Conservation (phyloP, 2,888 invertebrate genomes). For the Heliconius charithonia region DNA sequence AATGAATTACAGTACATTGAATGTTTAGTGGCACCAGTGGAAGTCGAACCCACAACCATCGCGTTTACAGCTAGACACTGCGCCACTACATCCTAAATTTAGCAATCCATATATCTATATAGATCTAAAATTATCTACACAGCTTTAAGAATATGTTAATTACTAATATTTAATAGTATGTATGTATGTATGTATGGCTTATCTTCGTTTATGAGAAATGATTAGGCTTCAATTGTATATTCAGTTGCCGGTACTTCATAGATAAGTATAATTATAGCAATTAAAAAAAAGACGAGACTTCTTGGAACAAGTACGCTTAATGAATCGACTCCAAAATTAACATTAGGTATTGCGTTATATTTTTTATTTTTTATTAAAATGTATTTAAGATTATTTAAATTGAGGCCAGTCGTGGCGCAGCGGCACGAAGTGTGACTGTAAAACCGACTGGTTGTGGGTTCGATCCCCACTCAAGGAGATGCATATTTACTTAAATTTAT, state of each 20-base stretch:
- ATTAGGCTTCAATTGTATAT: conserved; percentile 4
- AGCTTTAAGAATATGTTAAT: not conserved
- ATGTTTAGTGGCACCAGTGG: too few species aligned
- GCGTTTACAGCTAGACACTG: too few species aligned
- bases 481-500: too few species aligned
- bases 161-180: not conserved
- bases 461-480: too few species aligned
- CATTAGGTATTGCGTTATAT: not conserved
- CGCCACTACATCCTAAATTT: too few species aligned
- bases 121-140: not conserved
- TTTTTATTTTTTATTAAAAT: too few species aligned
- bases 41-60: too few species aligned
- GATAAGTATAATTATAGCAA: conserved; percentile 5
- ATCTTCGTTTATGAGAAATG: not conserved
- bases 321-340: not conserved
- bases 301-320: conserved; percentile 9
- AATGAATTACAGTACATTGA: too few species aligned
- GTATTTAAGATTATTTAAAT: too few species aligned
- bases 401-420: too few species aligned
- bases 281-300: conserved; percentile 18
- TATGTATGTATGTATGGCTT: not conserved
- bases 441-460: too few species aligned
- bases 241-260: conserved; percentile 6
- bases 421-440: too few species aligned
- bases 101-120: not conserved